Evolutionary conservation across 2,797 vertebrate species (phyloP).

Genomic region (Emys orbicularis): DNA sequence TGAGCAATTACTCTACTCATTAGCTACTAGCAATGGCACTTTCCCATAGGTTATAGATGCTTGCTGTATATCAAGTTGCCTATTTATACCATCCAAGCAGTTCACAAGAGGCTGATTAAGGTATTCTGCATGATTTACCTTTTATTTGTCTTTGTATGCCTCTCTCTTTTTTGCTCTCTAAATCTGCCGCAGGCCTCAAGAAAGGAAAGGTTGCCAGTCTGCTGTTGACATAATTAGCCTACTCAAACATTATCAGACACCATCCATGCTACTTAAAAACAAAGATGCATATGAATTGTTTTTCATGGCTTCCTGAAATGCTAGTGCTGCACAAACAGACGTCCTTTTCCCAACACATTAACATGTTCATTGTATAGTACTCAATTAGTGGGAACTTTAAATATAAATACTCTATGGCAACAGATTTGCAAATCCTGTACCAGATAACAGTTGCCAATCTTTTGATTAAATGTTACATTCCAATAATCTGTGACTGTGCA

Average conservation of each 20-base stretch:
- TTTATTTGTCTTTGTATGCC: background rate
- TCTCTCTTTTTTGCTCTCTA: background rate
- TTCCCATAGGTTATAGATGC: background rate
- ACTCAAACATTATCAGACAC: background rate
- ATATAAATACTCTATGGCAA: background rate
- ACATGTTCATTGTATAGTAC: background rate
- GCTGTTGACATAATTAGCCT: background rate
- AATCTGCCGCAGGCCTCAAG: background rate
- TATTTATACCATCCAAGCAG: background rate
- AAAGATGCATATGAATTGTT: background rate
- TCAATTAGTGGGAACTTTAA: rapidly evolving
- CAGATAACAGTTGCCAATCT: background rate
- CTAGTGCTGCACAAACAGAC: background rate
- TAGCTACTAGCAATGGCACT: background rate
- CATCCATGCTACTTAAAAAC: background rate
- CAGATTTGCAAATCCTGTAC: background rate
- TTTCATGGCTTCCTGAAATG: background rate
- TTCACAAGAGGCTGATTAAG: background rate
- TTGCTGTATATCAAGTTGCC: background rate
- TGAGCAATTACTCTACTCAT: background rate
- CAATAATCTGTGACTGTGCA: rapidly evolving
- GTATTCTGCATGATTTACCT: background rate
- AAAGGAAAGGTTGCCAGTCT: background rate
- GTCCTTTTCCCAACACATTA: background rate
- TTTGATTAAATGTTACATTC: background rate